These are phyloP conservation scores for Mustela lutreola DNA, from an alignment of 2,113 vertebrate species.

Conservation along the genomic window DNA sequence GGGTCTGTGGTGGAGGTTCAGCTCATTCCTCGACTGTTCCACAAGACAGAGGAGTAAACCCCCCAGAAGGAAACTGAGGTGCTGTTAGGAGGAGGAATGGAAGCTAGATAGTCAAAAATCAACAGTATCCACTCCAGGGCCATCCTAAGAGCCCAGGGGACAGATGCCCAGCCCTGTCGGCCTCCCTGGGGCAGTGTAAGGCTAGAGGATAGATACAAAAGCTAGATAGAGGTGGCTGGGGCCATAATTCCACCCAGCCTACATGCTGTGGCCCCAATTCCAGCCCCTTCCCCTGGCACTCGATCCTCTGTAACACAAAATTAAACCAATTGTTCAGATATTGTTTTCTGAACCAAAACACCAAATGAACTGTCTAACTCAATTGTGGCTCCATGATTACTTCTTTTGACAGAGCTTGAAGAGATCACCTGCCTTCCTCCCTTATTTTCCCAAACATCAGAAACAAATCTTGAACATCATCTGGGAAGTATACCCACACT, in stretches of 20 bases:
- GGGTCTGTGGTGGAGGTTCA: background rate
- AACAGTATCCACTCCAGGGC: too few species aligned
- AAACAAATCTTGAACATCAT: background rate
- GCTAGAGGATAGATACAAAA: background rate
- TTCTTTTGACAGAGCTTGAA: constrained; percentile 5
- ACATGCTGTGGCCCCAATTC: too few species aligned
- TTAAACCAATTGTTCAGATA: background rate
- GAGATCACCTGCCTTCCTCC: background rate
- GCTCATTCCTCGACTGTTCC: background rate
- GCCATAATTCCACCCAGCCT: background rate
- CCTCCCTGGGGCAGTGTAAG: fast-evolving
- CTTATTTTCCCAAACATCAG: background rate
- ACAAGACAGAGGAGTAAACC: background rate
- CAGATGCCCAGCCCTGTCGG: background rate
- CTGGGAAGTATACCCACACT: background rate
- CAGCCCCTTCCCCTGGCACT: background rate
- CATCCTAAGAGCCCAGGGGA: background rate
- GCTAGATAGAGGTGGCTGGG: background rate
- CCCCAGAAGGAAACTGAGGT: background rate
- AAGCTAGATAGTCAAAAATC: background rate
- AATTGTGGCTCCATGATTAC: background rate
- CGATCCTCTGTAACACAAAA: background rate
- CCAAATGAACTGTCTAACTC: background rate
- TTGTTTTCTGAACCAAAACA: background rate
- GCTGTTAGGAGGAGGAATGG: background rate